Base-by-base conservation (phyloP, 2,797 vertebrate species). In the Bucorvus abyssinicus region DNA sequence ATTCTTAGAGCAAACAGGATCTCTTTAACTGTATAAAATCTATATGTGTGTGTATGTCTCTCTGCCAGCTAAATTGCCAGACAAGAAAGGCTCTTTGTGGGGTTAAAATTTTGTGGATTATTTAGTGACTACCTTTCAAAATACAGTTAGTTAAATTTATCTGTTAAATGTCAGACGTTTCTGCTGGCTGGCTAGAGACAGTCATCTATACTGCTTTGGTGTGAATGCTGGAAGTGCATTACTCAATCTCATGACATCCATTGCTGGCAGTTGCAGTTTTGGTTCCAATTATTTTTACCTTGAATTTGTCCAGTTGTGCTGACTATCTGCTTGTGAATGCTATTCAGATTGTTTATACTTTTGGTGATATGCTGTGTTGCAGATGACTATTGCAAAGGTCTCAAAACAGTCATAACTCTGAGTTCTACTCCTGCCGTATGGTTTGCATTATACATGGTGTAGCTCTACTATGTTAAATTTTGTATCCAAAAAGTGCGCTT, bases 211-310 rank as follows among this genome's bases (percentile, higher is more conserved):
- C 82, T 67, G 15, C 53, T 79, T 89, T 94, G 80, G 24, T 93
- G 38, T 59, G 75, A 38, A 44, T 93, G 12, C 92, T 76, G 94
- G 93, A 93, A 98, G 97, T 42, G 26, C 59, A 60, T 95, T 97
- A 80, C 95, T 90, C 94, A 40, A 94, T 83, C 96, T 97, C 21
- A 81, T 90, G 75, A 96, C 88, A 76, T 96, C 89, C 32, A 20
- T 96, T 83, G 60, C 70, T n/a, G 77, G 91, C 75, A 65, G 50
- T 85, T 97, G 22, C 68, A 96, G 50, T 95, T 89, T 98, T 97
- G 36, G 83, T 98, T 94, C 77, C 92, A 67, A 73, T 97, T 49
- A 95, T 95, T 95, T 97, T 97, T 96, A 97, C 86, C 91, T 98
- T 92, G 57, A 92, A 9, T 90, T 94, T 74, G 84, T 94, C 70